Evolutionary conservation across 2,888 invertebrate species (phyloP).

Genomic region (Amiota mariae): DNA sequence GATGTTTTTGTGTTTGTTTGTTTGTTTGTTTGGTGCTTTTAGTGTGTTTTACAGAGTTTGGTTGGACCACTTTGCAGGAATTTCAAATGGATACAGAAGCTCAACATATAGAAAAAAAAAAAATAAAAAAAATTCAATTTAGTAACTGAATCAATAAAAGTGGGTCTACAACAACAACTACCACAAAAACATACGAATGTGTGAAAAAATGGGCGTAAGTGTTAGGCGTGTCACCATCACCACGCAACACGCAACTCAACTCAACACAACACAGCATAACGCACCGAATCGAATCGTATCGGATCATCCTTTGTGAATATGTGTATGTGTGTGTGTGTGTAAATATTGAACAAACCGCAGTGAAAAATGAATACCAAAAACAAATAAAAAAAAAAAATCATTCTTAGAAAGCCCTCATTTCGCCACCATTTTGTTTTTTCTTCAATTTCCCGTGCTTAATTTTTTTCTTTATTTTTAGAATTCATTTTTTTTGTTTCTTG

Average conservation of each 20-base stretch:
- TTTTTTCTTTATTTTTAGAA: constrained; percentile 16
- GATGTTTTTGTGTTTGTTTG: neutral
- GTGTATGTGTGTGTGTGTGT: too few relatives aligned
- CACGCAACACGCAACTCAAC: too few relatives aligned
- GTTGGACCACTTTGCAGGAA: constrained; percentile 15
- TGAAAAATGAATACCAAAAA: too few relatives aligned
- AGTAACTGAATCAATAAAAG: constrained; percentile 28
- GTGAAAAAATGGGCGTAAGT: too few relatives aligned
- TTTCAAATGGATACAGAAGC: neutral
- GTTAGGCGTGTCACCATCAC: too few relatives aligned
- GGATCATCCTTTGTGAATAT: too few relatives aligned
- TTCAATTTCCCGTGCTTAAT: neutral
- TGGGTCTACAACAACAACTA: constrained; percentile 7
- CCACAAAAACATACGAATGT: neutral
- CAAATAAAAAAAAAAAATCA: neutral
- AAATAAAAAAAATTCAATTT: constrained; percentile 24
- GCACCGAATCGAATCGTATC: too few relatives aligned
- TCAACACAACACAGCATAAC: too few relatives aligned
- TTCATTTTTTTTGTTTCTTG: neutral
- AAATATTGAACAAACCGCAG: too few relatives aligned
- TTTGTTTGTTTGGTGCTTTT: constrained; percentile 3
- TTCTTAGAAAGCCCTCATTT: constrained; percentile 35
- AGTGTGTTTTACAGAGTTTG: neutral
- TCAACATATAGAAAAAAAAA: constrained; percentile 7
- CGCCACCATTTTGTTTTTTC: constrained; percentile 38